Conservation (phyloP, 2,113 vertebrate genomes). For the Stegastes partitus region DNA sequence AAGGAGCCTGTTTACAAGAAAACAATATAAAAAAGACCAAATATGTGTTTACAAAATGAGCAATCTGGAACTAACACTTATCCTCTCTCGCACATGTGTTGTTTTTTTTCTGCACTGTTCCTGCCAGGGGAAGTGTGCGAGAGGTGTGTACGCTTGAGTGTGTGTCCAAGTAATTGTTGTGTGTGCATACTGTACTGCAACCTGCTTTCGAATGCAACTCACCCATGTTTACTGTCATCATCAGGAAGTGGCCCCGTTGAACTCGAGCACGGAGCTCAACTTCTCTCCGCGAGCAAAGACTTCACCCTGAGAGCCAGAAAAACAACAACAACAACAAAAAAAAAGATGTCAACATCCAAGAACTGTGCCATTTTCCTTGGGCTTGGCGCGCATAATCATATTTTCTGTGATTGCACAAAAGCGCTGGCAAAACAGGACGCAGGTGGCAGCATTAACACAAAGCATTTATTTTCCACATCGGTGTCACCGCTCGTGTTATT, state of each 20-base stretch:
- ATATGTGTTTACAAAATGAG: slow-evolving; percentile 19
- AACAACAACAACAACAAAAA: slow-evolving; percentile 39
- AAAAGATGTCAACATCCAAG: slow-evolving; percentile 52
- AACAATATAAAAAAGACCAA: slow-evolving; percentile 16
- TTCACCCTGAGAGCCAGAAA: slow-evolving; percentile 71
- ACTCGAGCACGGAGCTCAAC: slow-evolving; percentile 83
- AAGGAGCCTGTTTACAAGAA: slow-evolving; percentile 8
- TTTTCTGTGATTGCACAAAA: slow-evolving; percentile 67
- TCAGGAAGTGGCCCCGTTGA: slow-evolving; percentile 85
- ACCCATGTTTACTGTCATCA: slow-evolving; percentile 90
- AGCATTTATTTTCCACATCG: slow-evolving; percentile 28
- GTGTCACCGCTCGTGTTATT: slow-evolving; percentile 43
- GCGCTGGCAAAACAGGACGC: slow-evolving; percentile 75
- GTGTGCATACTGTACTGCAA: slow-evolving; percentile 1
- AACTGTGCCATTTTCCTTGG: slow-evolving; percentile 48
- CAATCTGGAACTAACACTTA: slow-evolving; percentile 56
- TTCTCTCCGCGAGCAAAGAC: slow-evolving; percentile 71
- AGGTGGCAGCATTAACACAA: slow-evolving; percentile 70
- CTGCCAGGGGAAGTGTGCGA: slow-evolving; percentile 67
- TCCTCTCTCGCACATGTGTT: slow-evolving; percentile 16
- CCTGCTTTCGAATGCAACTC: slow-evolving; percentile 55
- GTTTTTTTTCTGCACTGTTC: slow-evolving; percentile 50
- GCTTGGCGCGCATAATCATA: slow-evolving; percentile 43
- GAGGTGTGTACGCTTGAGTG: slow-evolving; percentile 33
- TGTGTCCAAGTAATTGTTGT: slow-evolving; percentile 18